Conservation (phyloP, 2,888 invertebrate species). For the Monochamus alternatus region DNA sequence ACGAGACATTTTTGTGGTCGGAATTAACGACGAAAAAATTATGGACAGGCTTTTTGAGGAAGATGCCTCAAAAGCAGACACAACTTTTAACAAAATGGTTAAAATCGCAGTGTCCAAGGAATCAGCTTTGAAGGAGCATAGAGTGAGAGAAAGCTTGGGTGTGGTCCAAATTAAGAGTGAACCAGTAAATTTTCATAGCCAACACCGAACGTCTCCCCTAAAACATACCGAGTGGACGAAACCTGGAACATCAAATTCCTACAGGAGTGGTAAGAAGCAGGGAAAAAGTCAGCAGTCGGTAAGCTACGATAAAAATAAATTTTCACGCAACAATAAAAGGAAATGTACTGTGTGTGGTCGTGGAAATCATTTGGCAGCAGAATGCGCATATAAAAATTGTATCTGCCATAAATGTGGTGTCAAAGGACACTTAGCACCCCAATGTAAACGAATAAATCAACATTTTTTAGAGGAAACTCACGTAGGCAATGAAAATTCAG, state of each 20-base stretch:
- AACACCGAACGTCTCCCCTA: not conserved
- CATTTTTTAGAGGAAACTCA: conserved; percentile 3
- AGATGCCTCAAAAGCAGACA: conserved; percentile 28
- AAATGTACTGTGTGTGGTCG: conserved; percentile 34
- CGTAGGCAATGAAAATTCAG: conserved; percentile 9
- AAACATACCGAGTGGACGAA: not conserved
- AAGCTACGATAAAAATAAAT: too few relatives aligned
- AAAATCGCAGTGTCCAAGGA: conserved; percentile 37
- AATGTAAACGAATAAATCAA: conserved; percentile 33
- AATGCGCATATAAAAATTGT: conserved; percentile 31
- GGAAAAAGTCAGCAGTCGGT: too few relatives aligned
- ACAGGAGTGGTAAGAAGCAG: too few relatives aligned
- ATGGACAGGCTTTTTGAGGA: conserved; percentile 42
- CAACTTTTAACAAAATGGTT: conserved; percentile 23
- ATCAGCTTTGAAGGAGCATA: conserved; percentile 34
- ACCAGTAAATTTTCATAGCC: conserved; percentile 19
- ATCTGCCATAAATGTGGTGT: conserved; percentile 40
- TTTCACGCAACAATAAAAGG: not conserved
- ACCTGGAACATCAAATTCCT: not conserved
- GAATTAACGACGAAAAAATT: conserved; percentile 37
- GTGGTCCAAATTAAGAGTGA: conserved; percentile 2
- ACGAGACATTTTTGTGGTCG: conserved; percentile 41
- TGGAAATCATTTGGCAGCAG: conserved; percentile 24
- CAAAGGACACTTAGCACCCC: conserved; percentile 44
- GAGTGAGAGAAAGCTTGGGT: conserved; percentile 22